A percentile compares a stretch with the other conserved stretches of the same genome.
phyloP scores from a whole-genome alignment of 2,888 invertebrate species.

The Tenodera sinensis region DNA sequence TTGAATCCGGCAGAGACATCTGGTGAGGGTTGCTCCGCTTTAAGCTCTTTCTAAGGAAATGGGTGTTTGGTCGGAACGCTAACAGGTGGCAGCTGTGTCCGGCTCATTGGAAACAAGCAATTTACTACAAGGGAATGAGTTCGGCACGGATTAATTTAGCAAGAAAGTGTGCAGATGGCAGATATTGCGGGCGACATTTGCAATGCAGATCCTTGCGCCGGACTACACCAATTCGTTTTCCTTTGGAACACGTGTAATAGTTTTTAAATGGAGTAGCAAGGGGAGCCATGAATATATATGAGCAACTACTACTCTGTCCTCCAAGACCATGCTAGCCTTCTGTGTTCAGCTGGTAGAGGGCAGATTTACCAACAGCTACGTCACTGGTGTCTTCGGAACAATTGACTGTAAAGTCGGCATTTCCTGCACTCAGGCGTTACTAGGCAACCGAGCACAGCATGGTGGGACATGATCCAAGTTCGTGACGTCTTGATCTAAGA shows the following conservation, averaged over 20 bases:
- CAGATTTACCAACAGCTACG: too few relatives aligned
- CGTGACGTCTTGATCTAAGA: too few relatives aligned
- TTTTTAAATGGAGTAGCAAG: background rate
- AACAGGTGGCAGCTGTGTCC: background rate
- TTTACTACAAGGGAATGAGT: background rate
- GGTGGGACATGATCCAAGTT: too few relatives aligned
- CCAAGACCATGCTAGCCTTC: too few relatives aligned
- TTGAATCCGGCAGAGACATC: background rate
- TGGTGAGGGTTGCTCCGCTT: background rate
- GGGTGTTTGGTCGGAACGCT: background rate
- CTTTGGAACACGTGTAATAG: background rate
- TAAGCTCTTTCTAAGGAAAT: background rate
- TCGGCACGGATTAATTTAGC: constrained; percentile 10
- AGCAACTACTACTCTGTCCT: too few relatives aligned
- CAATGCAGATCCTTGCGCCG: background rate
- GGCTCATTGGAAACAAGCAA: background rate
- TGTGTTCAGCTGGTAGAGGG: too few relatives aligned
- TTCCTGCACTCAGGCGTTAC: too few relatives aligned
- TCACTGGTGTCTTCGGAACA: too few relatives aligned
- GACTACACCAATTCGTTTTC: background rate
- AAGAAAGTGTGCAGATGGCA: background rate
- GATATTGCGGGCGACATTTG: background rate
- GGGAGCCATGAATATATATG: too few relatives aligned
- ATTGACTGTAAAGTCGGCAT: too few relatives aligned
- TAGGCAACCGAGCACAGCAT: too few relatives aligned